Evolutionary conservation across 1,140 invertebrate genomes (phyloP).

Genomic region (Trichogramma pretiosum): DNA sequence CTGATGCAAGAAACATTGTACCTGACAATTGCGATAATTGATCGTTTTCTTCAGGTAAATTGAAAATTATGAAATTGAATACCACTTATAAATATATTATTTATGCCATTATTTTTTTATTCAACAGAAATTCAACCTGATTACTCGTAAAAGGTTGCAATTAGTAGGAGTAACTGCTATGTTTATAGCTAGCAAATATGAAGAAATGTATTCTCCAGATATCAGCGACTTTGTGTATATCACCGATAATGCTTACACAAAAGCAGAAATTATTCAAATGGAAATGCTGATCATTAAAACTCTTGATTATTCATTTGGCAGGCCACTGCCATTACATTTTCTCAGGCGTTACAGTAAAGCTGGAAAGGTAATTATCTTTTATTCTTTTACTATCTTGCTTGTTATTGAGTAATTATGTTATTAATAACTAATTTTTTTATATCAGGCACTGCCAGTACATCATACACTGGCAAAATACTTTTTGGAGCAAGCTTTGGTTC

Average conservation of each 20-base stretch:
- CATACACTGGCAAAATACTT: constrained; percentile 90
- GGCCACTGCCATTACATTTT: constrained; percentile 82
- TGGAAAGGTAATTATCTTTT: constrained; percentile 47
- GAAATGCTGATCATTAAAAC: constrained; percentile 69
- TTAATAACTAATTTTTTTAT: constrained; percentile 14
- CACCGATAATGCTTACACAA: constrained; percentile 80
- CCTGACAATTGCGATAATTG: constrained; percentile 78
- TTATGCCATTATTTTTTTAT: not conserved
- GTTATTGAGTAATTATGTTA: not conserved
- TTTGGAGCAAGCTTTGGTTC: constrained; percentile 74
- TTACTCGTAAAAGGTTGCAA: constrained; percentile 68
- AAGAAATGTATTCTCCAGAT: constrained; percentile 87
- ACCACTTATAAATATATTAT: not conserved
- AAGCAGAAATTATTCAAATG: constrained; percentile 72
- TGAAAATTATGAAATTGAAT: too few species aligned
- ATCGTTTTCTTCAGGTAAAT: constrained; percentile 83
- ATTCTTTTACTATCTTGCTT: too few species aligned
- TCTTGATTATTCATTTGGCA: constrained; percentile 73
- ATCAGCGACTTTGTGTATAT: constrained; percentile 87
- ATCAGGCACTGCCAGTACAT: constrained; percentile 51
- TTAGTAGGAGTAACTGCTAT: constrained; percentile 85
- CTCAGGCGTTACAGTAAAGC: constrained; percentile 74
- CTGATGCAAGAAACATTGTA: constrained; percentile 87
- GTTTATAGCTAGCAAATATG: constrained; percentile 90
- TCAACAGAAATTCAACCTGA: constrained; percentile 43